Conservation (phyloP, 2,797 vertebrate genomes). For the Adelosebastes latens region DNA sequence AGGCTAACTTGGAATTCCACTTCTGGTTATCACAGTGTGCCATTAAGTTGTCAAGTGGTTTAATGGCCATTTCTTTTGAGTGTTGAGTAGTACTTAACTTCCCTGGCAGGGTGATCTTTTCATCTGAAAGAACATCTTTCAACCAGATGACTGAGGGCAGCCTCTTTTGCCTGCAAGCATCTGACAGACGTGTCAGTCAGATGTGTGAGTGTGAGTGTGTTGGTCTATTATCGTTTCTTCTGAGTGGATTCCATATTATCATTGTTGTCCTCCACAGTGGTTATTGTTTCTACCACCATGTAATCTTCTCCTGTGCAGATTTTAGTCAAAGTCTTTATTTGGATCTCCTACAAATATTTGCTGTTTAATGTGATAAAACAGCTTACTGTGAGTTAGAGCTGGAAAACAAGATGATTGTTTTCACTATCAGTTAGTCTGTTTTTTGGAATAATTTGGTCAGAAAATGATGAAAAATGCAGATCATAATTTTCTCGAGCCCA, state of each 20-base stretch:
- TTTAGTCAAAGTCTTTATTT: not conserved
- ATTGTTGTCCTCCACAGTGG: not conserved
- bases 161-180: not conserved
- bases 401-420: not conserved
- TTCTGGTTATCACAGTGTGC: not conserved
- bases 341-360: not conserved
- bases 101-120: not conserved
- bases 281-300: not conserved
- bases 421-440: not conserved
- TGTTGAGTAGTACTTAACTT: not conserved
- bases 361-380: not conserved
- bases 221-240: too few species aligned
- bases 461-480: not conserved
- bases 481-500: not conserved
- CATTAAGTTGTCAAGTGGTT: constrained; percentile 9
- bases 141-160: not conserved
- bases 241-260: too few species aligned
- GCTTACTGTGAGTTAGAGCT: not conserved
- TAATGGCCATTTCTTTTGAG: not conserved
- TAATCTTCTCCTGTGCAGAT: not conserved
- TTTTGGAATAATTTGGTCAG: not conserved
- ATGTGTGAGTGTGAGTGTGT: too few species aligned
- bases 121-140: not conserved
- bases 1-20: not conserved
- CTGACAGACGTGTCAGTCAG: too few species aligned